phyloP scores from a whole-genome alignment of 2,888 invertebrate genomes.

The Scrobipalpa atriplicella region DNA sequence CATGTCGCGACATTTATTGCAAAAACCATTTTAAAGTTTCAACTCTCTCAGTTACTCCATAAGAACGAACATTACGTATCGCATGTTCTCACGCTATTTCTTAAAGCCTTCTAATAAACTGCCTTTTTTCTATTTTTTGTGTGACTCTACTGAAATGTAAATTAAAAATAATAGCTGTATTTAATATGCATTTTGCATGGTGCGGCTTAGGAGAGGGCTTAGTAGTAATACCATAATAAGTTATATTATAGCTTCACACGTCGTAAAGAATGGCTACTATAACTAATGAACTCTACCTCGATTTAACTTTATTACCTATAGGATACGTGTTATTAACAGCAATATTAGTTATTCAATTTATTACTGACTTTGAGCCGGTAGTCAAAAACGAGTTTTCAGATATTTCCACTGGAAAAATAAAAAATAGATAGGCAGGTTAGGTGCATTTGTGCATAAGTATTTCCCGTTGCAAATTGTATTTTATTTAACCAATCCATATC shows the following conservation, averaged over 20 bases:
- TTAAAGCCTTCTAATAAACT: slow-evolving; percentile 17
- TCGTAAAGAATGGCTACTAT: not conserved
- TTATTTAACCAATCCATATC: too few relatives aligned
- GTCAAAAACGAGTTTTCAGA: too few relatives aligned
- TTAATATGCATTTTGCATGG: slow-evolving; percentile 24
- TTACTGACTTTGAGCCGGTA: too few relatives aligned
- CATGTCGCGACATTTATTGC: slow-evolving; percentile 14
- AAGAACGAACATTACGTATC: slow-evolving; percentile 20
- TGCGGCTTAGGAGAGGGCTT: not conserved
- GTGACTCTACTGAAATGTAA: slow-evolving; percentile 2
- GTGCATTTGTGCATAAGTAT: too few relatives aligned
- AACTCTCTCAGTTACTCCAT: not conserved
- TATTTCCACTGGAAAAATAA: too few relatives aligned
- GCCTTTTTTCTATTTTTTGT: slow-evolving; percentile 12
- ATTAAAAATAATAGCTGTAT: slow-evolving; percentile 21
- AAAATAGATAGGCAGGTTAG: too few relatives aligned
- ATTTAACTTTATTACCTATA: not conserved
- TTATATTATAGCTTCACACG: not conserved
- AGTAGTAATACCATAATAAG: not conserved
- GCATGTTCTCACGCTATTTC: slow-evolving; percentile 27
- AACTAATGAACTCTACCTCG: not conserved
- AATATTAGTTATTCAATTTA: not conserved
- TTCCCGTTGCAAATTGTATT: too few relatives aligned
- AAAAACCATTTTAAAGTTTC: not conserved
- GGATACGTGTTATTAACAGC: not conserved